Evolutionary conservation across 37 sponge, comb jelly and placozoan genomes (phyloP), one percentile per base, ranked within the genome.

Genomic region (Aphrocallistes beatrix): DNA sequence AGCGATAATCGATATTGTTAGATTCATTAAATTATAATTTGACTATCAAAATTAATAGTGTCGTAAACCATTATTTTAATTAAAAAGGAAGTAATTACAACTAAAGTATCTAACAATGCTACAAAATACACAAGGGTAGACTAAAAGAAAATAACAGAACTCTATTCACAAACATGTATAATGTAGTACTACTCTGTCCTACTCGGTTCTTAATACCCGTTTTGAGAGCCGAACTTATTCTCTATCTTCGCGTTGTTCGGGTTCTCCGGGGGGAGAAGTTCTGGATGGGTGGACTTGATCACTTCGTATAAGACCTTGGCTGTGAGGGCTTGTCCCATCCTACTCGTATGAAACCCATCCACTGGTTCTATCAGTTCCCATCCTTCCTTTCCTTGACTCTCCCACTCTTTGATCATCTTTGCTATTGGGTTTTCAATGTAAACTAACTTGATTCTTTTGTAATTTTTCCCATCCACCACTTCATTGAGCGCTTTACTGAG

Each of bases 311-410:
- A 25, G 6, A 93, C 75, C 42, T 90, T 86, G 10, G 94, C 88
- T 30, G 87, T 85, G 13, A 91, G 91, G 37, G 89, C 89, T 36
- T 93, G 87, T 16, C 84, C 91, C 1, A 82, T 45, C 82, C 91
- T 94, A 69, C 88, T 93, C 40, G 94, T 89, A 48, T 96, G 96
- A 38, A 96, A 91, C n/a, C 96, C 96, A 87, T 96, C 96, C 48
- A 93, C 94, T 0, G 96, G 96, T 45, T 96, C 94, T 23, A 96
- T 90, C 83, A 96, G 88, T 51, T 96, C 87, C 92, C 90, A 91
- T 9, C 42, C 37, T 51, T 96, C 39, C 3, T 90, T 91, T 0
- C 96, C 96, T 48, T 84, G 25, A 0, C 37, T 51, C 51, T 42
- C 51, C 96, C 96, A 96, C 17, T 37, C 21, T 28, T 81, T 38